Conservation (phyloP, 2,888 invertebrate genomes). For the Mythimna vitellina region DNA sequence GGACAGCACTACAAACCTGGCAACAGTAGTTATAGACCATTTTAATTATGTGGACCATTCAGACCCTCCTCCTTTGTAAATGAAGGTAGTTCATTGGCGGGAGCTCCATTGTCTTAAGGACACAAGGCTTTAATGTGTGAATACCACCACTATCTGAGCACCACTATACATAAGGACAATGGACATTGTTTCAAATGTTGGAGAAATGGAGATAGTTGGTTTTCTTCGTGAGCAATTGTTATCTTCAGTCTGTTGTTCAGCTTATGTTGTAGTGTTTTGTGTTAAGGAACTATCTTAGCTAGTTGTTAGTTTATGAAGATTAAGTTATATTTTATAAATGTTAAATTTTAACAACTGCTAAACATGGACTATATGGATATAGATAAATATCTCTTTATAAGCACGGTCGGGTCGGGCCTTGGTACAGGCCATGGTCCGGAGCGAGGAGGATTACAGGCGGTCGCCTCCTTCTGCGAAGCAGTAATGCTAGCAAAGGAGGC, state of each 20-base stretch:
- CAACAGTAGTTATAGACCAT: conserved; percentile 52
- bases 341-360: too few relatives aligned
- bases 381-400: too few relatives aligned
- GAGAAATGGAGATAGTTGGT: conserved; percentile 35
- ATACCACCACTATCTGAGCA: conserved; percentile 66
- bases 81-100: conserved; percentile 67
- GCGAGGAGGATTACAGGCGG: too few relatives aligned
- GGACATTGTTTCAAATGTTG: conserved; percentile 57
- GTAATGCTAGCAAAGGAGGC: too few relatives aligned
- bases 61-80: conserved; percentile 70
- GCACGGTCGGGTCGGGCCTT: too few relatives aligned
- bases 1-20: conserved; percentile 35
- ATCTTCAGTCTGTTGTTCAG: conserved; percentile 28
- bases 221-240: conserved; percentile 43
- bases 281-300: not conserved
- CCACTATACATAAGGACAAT: conserved; percentile 66
- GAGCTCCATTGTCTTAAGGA: conserved; percentile 71
- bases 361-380: too few relatives aligned
- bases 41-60: conserved; percentile 76
- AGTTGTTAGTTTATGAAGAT: not conserved
- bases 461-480: too few relatives aligned
- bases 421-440: too few relatives aligned
- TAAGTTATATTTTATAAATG: too few relatives aligned
- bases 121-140: conserved; percentile 71
- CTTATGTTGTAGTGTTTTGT: not conserved